Evolutionary conservation across 2,797 vertebrate genomes (phyloP).

Genomic region (Rhinogobio ventralis): DNA sequence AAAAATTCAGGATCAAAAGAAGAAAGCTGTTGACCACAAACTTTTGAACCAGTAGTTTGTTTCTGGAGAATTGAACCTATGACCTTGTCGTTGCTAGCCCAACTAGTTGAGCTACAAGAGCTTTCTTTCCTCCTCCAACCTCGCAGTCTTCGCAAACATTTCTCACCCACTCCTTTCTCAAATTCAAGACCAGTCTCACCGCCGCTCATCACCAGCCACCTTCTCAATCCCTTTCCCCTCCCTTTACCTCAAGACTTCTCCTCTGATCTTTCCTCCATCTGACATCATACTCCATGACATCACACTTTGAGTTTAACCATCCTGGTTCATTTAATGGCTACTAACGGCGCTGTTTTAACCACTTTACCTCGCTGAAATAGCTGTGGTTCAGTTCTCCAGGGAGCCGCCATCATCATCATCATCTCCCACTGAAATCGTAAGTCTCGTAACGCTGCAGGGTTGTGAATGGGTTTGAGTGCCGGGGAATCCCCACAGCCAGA

Average conservation of each 20-base stretch:
- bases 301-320: slow-evolving; percentile 1
- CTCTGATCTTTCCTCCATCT: slow-evolving; percentile 17
- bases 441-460: not conserved
- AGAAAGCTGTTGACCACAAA: not conserved
- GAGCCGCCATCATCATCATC: not conserved
- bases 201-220: slow-evolving; percentile 22
- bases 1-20: no score
- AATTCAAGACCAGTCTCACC: not conserved
- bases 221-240: slow-evolving; percentile 24
- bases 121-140: not conserved
- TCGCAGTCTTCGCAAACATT: not conserved
- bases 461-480: slow-evolving; percentile 12
- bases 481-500: slow-evolving; percentile 34
- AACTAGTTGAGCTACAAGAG: not conserved
- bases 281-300: slow-evolving; percentile 14
- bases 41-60: not conserved
- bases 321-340: not conserved
- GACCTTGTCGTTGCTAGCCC: not conserved
- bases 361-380: slow-evolving; percentile 2
- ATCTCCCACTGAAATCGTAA: not conserved
- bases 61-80: not conserved
- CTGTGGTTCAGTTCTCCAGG: not conserved
- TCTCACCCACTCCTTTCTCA: slow-evolving; percentile 18
- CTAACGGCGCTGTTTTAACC: not conserved
- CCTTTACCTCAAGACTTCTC: slow-evolving; percentile 11